Conservation (phyloP, 2,113 vertebrate genomes). For the Bungarus multicinctus region DNA sequence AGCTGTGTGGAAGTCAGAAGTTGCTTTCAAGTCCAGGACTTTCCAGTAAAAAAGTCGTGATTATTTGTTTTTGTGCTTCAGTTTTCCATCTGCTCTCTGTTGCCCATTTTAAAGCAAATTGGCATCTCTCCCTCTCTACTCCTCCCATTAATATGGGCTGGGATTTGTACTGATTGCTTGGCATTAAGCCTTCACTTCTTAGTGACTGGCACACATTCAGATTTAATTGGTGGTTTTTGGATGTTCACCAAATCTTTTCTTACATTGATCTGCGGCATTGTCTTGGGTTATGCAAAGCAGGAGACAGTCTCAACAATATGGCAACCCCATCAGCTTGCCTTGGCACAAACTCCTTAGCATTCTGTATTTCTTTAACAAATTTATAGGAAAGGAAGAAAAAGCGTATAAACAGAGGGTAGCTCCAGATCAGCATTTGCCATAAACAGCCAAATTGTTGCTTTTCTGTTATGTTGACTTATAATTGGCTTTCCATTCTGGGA, state of each 20-base stretch:
- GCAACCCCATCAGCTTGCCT: not conserved
- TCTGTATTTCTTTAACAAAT: not conserved
- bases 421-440: not conserved
- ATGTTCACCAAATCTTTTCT: not conserved
- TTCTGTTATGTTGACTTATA: not conserved
- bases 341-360: not conserved
- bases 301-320: no score
- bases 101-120: not conserved
- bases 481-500: not conserved
- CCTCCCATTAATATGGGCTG: not conserved
- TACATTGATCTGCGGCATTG: not conserved
- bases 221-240: conserved; percentile 2
- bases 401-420: not conserved
- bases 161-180: not conserved
- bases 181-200: not conserved
- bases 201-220: not conserved
- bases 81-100: not conserved
- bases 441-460: not conserved
- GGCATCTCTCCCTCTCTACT: not conserved
- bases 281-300: not conserved
- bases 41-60: not conserved
- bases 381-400: not conserved
- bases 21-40: not conserved
- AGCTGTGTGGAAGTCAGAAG: not conserved
- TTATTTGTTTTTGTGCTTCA: not conserved